phyloP scores from a whole-genome alignment of 2,888 invertebrate species.

The Eupeodes luniger region DNA sequence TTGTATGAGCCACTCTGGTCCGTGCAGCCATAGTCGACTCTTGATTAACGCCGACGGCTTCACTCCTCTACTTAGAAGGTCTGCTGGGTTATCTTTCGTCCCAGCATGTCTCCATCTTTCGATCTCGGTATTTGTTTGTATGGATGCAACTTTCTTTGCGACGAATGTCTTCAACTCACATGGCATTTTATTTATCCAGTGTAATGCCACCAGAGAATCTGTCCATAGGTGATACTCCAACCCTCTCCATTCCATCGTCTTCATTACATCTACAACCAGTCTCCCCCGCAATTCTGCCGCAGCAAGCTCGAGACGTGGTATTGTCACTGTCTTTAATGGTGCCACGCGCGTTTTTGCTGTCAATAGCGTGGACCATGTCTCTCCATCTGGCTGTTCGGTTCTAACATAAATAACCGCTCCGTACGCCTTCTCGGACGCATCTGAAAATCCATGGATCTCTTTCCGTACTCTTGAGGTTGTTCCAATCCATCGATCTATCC shows the following conservation, averaged over 20 bases:
- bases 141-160: neutral
- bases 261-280: neutral
- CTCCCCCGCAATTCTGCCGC: neutral
- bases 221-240: neutral
- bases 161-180: neutral
- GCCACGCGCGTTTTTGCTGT: too few relatives aligned
- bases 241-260: neutral
- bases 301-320: too few relatives aligned
- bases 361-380: too few relatives aligned
- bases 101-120: neutral
- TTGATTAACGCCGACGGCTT: neutral
- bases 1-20: neutral
- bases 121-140: neutral
- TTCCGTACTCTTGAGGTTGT: neutral
- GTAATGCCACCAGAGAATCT: neutral
- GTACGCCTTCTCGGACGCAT: too few relatives aligned
- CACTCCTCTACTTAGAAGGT: too few relatives aligned
- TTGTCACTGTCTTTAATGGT: too few relatives aligned
- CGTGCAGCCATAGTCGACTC: neutral
- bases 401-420: too few relatives aligned
- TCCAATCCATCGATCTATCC: slow-evolving; percentile 1
- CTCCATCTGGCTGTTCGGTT: too few relatives aligned
- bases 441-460: too few relatives aligned
- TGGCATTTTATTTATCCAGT: too few relatives aligned
- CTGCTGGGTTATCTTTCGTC: too few relatives aligned